Evolutionary conservation across 2,113 vertebrate genomes (phyloP).

Genomic region (Steatornis caripensis): DNA sequence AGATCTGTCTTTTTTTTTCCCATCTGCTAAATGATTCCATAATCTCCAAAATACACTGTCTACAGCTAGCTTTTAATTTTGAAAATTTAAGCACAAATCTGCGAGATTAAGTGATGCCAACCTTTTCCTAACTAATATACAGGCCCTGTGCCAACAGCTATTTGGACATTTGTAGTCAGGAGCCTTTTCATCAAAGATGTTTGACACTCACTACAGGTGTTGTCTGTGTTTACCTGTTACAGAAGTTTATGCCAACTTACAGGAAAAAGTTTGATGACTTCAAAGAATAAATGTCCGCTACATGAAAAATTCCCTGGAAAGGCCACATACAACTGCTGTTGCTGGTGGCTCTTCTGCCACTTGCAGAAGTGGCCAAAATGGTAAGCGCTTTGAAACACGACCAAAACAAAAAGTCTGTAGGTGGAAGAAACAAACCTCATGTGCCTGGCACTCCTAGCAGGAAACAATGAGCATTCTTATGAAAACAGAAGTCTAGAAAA

Average conservation of each 20-base stretch:
- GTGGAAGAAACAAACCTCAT: background rate
- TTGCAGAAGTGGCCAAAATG: background rate
- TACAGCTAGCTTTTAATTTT: slow-evolving; percentile 22
- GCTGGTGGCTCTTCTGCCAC: background rate
- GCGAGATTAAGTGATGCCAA: background rate
- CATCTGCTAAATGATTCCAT: background rate
- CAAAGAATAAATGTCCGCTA: background rate
- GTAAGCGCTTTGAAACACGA: background rate
- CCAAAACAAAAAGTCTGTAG: background rate
- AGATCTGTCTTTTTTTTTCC: background rate
- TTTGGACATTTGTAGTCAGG: background rate
- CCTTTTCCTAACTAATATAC: background rate
- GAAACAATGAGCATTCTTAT: background rate
- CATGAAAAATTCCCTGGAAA: background rate
- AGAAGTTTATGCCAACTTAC: background rate
- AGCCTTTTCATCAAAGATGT: background rate
- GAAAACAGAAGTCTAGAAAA: background rate
- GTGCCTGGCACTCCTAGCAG: background rate
- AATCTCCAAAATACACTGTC: background rate
- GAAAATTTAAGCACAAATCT: slow-evolving; percentile 20
- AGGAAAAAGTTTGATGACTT: background rate
- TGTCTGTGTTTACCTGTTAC: background rate
- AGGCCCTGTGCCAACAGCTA: slow-evolving; percentile 17
- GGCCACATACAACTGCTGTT: background rate
- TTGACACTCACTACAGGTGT: background rate